Evolutionary conservation across 2,113 vertebrate species (phyloP), one percentile per base, ranked within the genome.

Genomic region (Uria aalge): DNA sequence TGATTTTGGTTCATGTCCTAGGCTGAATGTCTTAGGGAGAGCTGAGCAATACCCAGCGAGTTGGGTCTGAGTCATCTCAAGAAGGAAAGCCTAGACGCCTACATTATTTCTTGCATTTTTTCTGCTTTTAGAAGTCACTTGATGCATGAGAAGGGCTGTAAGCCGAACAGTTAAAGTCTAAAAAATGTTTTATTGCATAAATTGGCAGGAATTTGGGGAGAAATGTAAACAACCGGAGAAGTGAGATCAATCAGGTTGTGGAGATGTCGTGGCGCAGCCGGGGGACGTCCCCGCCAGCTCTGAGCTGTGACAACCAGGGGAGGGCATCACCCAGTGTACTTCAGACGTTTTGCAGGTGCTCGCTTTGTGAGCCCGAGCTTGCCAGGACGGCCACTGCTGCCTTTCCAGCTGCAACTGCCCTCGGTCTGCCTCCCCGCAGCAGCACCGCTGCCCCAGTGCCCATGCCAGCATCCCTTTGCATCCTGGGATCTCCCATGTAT

Each of bases 321-420:
- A 43, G 2, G 2, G 34, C 27, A 3, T 2, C 47, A 17, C 36
- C 47, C 19, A 3, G 8, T 4, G 20, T 22, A 20, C 56, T 62
- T 30, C 62, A 9, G 17, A 2, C 0, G 0, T 21, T 38, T 36
- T 24, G 12, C 62, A 62, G 57, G 2, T 2, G 17, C 67, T 74
- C 5, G 0, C 27, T 43, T n/a, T 47, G 56, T 15, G 16, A 27
- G 18, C 24, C 20, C 2, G 62, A 47, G 56, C 68, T 40, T 16
- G 1, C 3, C 0, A 0, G 50, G 41, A 4, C 0, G 1, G 26
- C 15, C 32, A 0, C 18, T 1, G 18, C 62, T 15, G 4, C 63
- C 18, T 14, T 5, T 38, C 38, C 85, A 48, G 38, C 23, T 45
- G 2, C 6, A 1, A 13, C n/a, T 5, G 27, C 5, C 29, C 52